Percentiles rank a stretch among this genome's conserved stretches.
phyloP scores from a whole-genome alignment of 2,888 invertebrate species.

The Drosophila kanekoi region DNA sequence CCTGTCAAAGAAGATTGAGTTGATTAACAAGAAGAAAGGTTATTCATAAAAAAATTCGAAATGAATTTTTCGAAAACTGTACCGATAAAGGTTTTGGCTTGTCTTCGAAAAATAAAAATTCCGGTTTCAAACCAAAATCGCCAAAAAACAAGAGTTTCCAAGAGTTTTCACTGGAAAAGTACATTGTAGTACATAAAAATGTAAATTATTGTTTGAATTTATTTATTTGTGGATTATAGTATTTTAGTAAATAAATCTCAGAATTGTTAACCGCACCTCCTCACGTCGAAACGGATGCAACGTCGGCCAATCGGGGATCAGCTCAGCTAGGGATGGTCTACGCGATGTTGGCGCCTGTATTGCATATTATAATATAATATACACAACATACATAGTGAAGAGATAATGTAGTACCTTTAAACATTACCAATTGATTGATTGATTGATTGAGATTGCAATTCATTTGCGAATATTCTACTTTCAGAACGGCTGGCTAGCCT shows the following conservation, averaged over 20 bases:
- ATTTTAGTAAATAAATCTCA: conserved; percentile 18
- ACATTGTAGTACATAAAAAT: conserved; percentile 15
- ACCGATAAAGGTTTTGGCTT: not conserved
- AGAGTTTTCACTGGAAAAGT: conserved; percentile 17
- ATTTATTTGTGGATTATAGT: conserved; percentile 13
- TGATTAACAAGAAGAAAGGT: not conserved
- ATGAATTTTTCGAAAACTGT: conserved; percentile 3
- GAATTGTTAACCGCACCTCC: conserved; percentile 88
- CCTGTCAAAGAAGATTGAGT: conserved; percentile 6
- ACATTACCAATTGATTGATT: conserved; percentile 1
- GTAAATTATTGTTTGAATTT: conserved; percentile 13
- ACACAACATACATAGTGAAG: conserved; percentile 21
- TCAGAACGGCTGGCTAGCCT: too few relatives aligned
- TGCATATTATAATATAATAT: conserved; percentile 40
- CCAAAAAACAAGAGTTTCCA: conserved; percentile 47
- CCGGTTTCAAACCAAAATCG: conserved; percentile 26
- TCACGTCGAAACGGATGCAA: conserved; percentile 86
- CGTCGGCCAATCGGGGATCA: conserved; percentile 98
- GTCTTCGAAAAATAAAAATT: conserved; percentile 11
- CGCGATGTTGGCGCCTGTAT: conserved; percentile 87
- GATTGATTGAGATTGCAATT: too few relatives aligned
- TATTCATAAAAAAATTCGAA: conserved; percentile 4
- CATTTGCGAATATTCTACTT: not conserved
- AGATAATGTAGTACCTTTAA: conserved; percentile 18
- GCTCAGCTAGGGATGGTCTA: conserved; percentile 96